phyloP scores from a whole-genome alignment of 2,797 vertebrate genomes.

The Crenuchus spilurus region DNA sequence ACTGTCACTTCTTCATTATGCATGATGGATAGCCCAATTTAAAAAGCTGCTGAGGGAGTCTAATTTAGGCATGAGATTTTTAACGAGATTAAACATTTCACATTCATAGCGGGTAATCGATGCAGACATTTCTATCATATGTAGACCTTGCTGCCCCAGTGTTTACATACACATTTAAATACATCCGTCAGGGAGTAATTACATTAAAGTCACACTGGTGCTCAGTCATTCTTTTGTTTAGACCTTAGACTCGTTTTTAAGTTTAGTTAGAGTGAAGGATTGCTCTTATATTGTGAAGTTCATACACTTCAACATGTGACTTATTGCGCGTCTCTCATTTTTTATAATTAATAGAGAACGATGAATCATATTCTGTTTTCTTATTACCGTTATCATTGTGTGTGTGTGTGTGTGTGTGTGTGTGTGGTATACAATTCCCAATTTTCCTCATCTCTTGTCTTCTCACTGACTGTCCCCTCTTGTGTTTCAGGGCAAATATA shows the following conservation, averaged over 20 bases:
- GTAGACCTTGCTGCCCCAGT: constrained; percentile 47
- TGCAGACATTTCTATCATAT: constrained; percentile 63
- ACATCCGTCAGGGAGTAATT: constrained; percentile 59
- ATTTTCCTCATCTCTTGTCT: constrained; percentile 42
- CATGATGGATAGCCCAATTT: constrained; percentile 66
- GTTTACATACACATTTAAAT: constrained; percentile 61
- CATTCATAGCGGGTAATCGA: constrained; percentile 61
- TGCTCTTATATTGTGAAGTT: background rate
- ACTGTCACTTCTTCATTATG: constrained; percentile 63
- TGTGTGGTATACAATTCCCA: constrained; percentile 27
- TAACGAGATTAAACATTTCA: constrained; percentile 66
- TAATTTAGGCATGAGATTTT: constrained; percentile 67
- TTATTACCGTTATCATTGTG: constrained; percentile 23
- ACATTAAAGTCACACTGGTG: constrained; percentile 54
- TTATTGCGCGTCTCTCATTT: background rate
- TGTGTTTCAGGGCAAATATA: constrained; percentile 45
- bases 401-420: too few species aligned
- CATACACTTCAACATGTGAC: background rate
- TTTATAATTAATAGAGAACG: background rate
- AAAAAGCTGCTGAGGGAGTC: constrained; percentile 64
- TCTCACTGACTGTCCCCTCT: constrained; percentile 27
- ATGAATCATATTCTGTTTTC: constrained; percentile 16
- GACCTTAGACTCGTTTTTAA: background rate
- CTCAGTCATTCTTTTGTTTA: constrained; percentile 42
- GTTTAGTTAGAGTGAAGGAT: background rate